These are phyloP conservation scores for Nothura maculosa DNA, from an alignment of 2,797 vertebrate species.

Conservation along the genomic window DNA sequence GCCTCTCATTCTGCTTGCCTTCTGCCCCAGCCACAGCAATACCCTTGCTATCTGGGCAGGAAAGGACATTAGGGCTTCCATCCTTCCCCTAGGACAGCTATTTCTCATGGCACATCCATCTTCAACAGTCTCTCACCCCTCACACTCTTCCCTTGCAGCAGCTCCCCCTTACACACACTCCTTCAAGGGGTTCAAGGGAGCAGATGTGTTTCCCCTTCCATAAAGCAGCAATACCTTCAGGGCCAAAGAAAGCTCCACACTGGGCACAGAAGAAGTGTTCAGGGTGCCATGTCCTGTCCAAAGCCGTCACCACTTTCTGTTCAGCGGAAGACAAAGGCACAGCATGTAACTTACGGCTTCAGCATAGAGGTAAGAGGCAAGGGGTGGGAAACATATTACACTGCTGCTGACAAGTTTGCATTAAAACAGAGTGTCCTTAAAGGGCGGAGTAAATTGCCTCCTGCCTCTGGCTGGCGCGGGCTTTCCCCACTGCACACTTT, in stretches of 20 bases:
- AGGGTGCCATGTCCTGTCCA: conserved; percentile 98
- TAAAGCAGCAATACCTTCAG: conserved; percentile 87
- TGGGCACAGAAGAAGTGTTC: conserved; percentile 99
- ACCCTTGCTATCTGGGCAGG: neutral
- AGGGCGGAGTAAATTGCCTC: neutral
- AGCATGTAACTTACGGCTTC: neutral
- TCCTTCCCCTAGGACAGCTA: neutral
- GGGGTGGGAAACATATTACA: neutral
- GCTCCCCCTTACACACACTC: neutral
- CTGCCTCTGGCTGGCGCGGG: neutral
- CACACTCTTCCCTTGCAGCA: neutral
- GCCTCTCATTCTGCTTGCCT: neutral
- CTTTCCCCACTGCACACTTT: neutral
- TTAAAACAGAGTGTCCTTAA: conserved; percentile 13
- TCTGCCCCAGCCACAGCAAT: neutral
- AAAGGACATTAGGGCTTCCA: neutral
- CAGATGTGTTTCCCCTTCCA: neutral
- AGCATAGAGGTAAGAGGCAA: neutral
- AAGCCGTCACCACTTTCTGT: conserved; percentile 98
- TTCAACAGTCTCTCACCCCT: neutral
- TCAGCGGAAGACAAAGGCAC: conserved; percentile 35
- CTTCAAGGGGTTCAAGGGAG: neutral
- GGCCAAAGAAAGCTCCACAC: conserved; percentile 97
- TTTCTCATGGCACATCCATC: neutral
- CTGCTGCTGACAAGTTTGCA: neutral